Evolutionary conservation across 2,888 invertebrate species (phyloP).

Genomic region (Eilema depressum): DNA sequence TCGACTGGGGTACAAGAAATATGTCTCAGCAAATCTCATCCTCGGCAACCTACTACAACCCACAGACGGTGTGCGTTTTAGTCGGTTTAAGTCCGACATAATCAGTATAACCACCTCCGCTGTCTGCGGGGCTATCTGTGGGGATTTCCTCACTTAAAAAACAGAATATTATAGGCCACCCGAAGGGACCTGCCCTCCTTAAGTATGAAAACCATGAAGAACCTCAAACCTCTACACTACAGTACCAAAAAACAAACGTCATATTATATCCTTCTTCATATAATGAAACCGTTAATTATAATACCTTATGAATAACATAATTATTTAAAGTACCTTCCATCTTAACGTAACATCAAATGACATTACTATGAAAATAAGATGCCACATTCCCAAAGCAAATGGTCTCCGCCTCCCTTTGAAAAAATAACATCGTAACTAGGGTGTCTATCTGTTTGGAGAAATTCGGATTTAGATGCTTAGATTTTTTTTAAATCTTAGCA

Average conservation of each 20-base stretch:
- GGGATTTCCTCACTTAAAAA: too few relatives aligned
- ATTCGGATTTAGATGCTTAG: background rate
- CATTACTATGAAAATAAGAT: constrained; percentile 50
- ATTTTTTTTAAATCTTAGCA: background rate
- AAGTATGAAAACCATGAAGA: too few relatives aligned
- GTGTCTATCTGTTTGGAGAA: constrained; percentile 12
- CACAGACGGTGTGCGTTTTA: too few relatives aligned
- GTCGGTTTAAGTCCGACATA: too few relatives aligned
- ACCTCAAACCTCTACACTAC: too few relatives aligned
- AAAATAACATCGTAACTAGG: constrained; percentile 49
- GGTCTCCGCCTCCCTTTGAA: constrained; percentile 37
- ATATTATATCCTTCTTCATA: background rate
- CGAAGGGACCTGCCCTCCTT: too few relatives aligned
- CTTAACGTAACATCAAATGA: constrained; percentile 41
- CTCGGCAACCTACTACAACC: too few relatives aligned
- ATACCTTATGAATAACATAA: constrained; percentile 40
- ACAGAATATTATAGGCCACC: too few relatives aligned
- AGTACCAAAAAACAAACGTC: background rate
- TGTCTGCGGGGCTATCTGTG: too few relatives aligned
- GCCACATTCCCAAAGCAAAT: constrained; percentile 46
- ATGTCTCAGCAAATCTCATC: too few relatives aligned
- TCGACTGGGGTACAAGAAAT: too few relatives aligned
- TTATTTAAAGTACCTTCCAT: constrained; percentile 47
- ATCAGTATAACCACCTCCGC: too few relatives aligned
- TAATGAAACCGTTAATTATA: constrained; percentile 30